These are phyloP conservation scores for Polyploca ridens DNA, from an alignment of 2,888 invertebrate species.

Conservation along the genomic window DNA sequence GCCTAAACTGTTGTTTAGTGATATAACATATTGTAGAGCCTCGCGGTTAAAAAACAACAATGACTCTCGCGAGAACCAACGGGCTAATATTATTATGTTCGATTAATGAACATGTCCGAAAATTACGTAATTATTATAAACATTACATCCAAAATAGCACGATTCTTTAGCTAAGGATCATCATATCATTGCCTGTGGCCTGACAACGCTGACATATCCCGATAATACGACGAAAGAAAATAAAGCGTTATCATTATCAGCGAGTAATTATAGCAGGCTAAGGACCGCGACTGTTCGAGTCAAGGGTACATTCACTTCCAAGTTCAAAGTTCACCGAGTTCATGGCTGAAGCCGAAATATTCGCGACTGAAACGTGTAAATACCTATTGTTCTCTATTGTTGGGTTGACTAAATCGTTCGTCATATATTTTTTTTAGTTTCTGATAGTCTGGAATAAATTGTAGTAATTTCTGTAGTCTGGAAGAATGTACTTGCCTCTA, in stretches of 20 bases:
- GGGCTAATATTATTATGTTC: no score
- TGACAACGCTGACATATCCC: not conserved
- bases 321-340: conserved; percentile 79
- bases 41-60: no score
- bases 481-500: not conserved
- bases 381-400: conserved; percentile 22
- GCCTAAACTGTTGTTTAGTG: no score
- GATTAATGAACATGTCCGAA: no score
- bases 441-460: not conserved
- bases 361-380: conserved; percentile 31
- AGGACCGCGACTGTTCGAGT: conserved; percentile 68
- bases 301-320: conserved; percentile 79
- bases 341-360: conserved; percentile 58
- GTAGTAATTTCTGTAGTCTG: not conserved
- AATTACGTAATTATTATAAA: no score
- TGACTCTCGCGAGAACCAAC: no score
- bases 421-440: conserved; percentile 16
- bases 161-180: not conserved
- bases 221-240: conserved; percentile 28
- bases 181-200: not conserved
- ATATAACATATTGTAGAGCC: no score
- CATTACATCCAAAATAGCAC: no score
- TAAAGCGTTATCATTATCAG: conserved; percentile 61
- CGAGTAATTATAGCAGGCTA: conserved; percentile 73
- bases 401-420: no score